Evolutionary conservation across 2,797 vertebrate genomes (phyloP).

Genomic region (Pseudochaenichthys georgianus): DNA sequence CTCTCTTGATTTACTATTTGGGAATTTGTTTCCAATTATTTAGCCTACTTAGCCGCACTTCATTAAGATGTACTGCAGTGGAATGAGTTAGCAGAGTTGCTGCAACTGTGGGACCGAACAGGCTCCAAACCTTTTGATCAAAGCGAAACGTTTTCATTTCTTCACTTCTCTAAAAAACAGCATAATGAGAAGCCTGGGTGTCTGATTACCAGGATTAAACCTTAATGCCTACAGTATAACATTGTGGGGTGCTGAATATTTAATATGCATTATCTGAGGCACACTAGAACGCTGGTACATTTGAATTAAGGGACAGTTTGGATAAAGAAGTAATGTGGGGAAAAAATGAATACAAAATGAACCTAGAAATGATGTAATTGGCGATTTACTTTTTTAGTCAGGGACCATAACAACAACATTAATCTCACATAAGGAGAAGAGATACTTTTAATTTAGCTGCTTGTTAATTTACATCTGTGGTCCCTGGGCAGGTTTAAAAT

Average conservation of each 20-base stretch:
- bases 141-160: slow-evolving; percentile 6
- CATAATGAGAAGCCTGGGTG: slow-evolving; percentile 35
- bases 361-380: not conserved
- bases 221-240: not conserved
- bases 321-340: not conserved
- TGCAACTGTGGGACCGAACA: slow-evolving; percentile 11
- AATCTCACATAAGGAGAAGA: no score
- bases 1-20: slow-evolving; percentile 19
- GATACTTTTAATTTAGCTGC: no score
- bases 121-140: slow-evolving; percentile 27
- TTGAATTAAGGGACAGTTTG: slow-evolving; percentile 2
- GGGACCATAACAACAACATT: no score
- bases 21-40: slow-evolving; percentile 36
- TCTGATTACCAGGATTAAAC: slow-evolving; percentile 11
- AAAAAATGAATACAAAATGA: slow-evolving; percentile 6
- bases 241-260: not conserved
- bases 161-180: slow-evolving; percentile 16
- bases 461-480: no score
- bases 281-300: not conserved
- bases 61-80: slow-evolving; percentile 10
- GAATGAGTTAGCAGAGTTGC: slow-evolving; percentile 19
- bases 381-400: not conserved
- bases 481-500: no score
- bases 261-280: not conserved
- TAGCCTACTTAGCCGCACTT: slow-evolving; percentile 13